phyloP scores from a whole-genome alignment of 2,113 vertebrate genomes.

The Oostethus manadensis region DNA sequence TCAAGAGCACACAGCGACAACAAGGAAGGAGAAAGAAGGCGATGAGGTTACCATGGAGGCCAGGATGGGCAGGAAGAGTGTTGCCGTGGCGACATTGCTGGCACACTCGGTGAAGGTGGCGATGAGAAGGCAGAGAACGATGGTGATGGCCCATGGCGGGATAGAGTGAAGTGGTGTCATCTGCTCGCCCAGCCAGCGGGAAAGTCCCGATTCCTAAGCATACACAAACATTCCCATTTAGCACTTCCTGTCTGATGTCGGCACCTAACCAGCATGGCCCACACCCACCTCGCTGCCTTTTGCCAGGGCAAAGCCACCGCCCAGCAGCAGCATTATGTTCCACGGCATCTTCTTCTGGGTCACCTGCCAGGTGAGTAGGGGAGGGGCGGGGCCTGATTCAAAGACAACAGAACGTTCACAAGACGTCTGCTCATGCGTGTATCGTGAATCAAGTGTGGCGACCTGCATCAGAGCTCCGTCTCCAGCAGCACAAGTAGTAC shows the following conservation, averaged over 20 bases:
- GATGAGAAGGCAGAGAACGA: conserved; percentile 76
- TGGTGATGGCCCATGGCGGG: conserved; percentile 75
- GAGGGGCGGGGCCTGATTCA: conserved; percentile 53
- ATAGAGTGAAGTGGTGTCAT: conserved; percentile 82
- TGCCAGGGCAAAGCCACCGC: conserved; percentile 93
- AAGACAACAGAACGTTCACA: conserved; percentile 1
- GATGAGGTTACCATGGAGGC: conserved; percentile 19
- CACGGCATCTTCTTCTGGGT: conserved; percentile 89
- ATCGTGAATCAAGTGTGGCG: conserved; percentile 1
- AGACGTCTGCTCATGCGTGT: conserved; percentile 2
- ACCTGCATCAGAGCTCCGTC: conserved; percentile 49
- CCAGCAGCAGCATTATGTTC: conserved; percentile 88
- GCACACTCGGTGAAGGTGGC: conserved; percentile 87
- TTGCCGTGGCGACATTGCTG: conserved; percentile 91
- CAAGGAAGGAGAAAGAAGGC: background rate
- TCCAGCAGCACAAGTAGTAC: conserved; percentile 66
- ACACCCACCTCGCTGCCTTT: conserved; percentile 82
- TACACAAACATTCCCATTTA: background rate
- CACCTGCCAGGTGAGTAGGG: conserved; percentile 85
- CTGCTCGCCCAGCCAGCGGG: conserved; percentile 83
- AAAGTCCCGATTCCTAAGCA: conserved; percentile 66
- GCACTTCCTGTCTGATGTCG: background rate
- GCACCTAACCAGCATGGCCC: background rate
- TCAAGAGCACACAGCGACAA: background rate
- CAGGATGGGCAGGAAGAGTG: conserved; percentile 91